These are phyloP conservation scores for Strongylocentrotus purpuratus DNA, from an alignment of 35 echinoderm and acorn worm genomes.

Conservation along the genomic window DNA sequence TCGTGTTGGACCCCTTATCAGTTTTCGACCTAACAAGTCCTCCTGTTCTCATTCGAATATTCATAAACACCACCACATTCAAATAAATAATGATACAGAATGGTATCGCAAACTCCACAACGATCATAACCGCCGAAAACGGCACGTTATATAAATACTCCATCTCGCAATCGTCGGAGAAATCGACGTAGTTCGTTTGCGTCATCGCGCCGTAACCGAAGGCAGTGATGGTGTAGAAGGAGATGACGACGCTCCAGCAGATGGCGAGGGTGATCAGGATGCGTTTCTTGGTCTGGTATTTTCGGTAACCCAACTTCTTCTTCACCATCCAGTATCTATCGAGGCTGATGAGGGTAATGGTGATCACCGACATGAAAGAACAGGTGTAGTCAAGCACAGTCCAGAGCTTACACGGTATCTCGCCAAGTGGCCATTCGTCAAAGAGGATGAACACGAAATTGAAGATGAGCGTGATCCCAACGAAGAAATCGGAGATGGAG, in stretches of 20 bases:
- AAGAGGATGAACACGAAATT: slow-evolving; percentile 46
- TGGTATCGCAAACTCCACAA: slow-evolving; percentile 64
- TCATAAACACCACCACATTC: slow-evolving; percentile 58
- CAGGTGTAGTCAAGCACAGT: slow-evolving; percentile 50
- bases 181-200: slow-evolving; percentile 3
- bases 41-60: slow-evolving; percentile 51
- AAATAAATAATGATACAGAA: slow-evolving; percentile 56
- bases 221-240: slow-evolving; percentile 32
- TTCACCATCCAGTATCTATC: slow-evolving; percentile 81
- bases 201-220: slow-evolving; percentile 47
- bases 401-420: slow-evolving; percentile 57
- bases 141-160: slow-evolving; percentile 30
- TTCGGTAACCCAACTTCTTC: slow-evolving; percentile 56
- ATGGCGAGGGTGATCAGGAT: slow-evolving; percentile 2
- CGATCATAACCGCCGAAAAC: slow-evolving; percentile 47
- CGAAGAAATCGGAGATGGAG: slow-evolving; percentile 58
- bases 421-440: slow-evolving; percentile 62
- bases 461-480: slow-evolving; percentile 56
- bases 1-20: neutral
- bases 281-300: slow-evolving; percentile 56
- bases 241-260: slow-evolving; percentile 62
- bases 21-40: neutral
- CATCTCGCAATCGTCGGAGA: slow-evolving; percentile 51
- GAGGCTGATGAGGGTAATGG: slow-evolving; percentile 66
- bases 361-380: slow-evolving; percentile 61